Evolutionary conservation across 2,113 vertebrate genomes (phyloP), one percentile per base, ranked within the genome.

Genomic region (Salvator merianae): DNA sequence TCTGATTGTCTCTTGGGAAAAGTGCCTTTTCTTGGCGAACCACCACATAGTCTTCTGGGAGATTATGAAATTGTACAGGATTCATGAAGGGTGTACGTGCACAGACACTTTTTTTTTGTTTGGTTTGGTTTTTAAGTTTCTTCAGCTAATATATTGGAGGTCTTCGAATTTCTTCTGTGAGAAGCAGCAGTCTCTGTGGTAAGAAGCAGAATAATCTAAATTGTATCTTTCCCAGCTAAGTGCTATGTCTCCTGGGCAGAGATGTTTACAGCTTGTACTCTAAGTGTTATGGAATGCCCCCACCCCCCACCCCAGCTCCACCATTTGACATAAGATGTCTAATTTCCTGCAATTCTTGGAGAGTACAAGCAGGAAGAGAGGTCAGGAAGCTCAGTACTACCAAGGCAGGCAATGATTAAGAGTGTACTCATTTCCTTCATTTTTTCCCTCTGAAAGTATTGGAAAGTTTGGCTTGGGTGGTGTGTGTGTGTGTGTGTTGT

Each of bases 301-400:
- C 47, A 36, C 63, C 3, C 53, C 16, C 53, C 55, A 20, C 55
- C 20, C 55, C 55, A 47, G 43, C 59, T 70, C 73, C 12, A 40
- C 59, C 75, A 79, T 84, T 87, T 88, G 88, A 85, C 66, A 84
- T 81, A 73, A 53, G 86, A 87, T 71, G 55, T 83, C 85, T 76
- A 76, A 89, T 86, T 95, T 94, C 94, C 93, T 92, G 87, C 89
- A 77, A 92, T 94, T 94, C 93, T 94, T 94, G 88, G 93, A 94
- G 87, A 93, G 90, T 85, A 69, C 76, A 0, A 55, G 53, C 89
- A 91, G 89, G 89, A 92, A 93, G 87, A 85, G 68, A 77, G 88
- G 77, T 34, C 72, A 91, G 91, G 91, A 93, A 91, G 32, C 69
- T 63, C 16, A 2, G 6, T 34, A 20, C 47, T 73, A 47, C 65